Percentiles rank a stretch among this genome's conserved stretches.
Evolutionary conservation across 2,888 invertebrate genomes (phyloP).

Genomic region (Coenonympha glycerion): DNA sequence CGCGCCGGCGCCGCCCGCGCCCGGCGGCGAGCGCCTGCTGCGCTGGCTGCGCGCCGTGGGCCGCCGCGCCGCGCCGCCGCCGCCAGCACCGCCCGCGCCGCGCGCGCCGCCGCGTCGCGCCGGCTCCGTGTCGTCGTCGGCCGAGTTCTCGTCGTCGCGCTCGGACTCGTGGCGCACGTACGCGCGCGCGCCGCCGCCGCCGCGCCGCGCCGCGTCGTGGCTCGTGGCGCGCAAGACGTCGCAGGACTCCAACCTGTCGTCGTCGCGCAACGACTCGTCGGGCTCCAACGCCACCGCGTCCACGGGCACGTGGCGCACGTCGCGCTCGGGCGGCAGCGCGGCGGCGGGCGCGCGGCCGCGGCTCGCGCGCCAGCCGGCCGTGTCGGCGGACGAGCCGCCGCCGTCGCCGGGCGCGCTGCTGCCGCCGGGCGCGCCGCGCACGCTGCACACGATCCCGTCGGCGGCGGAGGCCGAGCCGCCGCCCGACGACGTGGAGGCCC

Average conservation of each 20-base stretch:
- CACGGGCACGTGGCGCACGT: constrained; percentile 92
- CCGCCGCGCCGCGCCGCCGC: constrained; percentile 49
- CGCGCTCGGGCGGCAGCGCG: constrained; percentile 87
- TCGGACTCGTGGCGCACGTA: constrained; percentile 78
- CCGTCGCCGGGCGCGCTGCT: constrained; percentile 60
- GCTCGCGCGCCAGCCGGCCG: constrained; percentile 83
- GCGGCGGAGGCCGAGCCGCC: constrained; percentile 56
- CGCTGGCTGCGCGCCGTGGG: constrained; percentile 71
- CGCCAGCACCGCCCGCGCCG: constrained; percentile 50
- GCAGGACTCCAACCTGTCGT: constrained; percentile 93
- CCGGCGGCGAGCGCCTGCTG: constrained; percentile 48
- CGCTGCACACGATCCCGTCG: constrained; percentile 60
- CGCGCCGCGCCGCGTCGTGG: constrained; percentile 90
- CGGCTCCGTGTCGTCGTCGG: constrained; percentile 83
- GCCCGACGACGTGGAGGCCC: constrained; percentile 31
- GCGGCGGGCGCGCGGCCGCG: constrained; percentile 67
- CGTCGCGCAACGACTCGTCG: constrained; percentile 92
- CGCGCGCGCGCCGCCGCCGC: constrained; percentile 88
- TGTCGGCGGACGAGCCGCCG: constrained; percentile 85
- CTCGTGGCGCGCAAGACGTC: constrained; percentile 93
- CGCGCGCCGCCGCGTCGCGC: constrained; percentile 29
- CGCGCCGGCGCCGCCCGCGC: constrained; percentile 70
- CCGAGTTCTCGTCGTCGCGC: constrained; percentile 91
- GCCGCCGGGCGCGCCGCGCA: constrained; percentile 40
- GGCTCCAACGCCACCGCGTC: constrained; percentile 92